A percentile compares a stretch with the other conserved stretches of the same genome.
These are phyloP conservation scores for Patella ulyssiponensis DNA, from an alignment of 2,888 invertebrate genomes.

Conservation along the genomic window DNA sequence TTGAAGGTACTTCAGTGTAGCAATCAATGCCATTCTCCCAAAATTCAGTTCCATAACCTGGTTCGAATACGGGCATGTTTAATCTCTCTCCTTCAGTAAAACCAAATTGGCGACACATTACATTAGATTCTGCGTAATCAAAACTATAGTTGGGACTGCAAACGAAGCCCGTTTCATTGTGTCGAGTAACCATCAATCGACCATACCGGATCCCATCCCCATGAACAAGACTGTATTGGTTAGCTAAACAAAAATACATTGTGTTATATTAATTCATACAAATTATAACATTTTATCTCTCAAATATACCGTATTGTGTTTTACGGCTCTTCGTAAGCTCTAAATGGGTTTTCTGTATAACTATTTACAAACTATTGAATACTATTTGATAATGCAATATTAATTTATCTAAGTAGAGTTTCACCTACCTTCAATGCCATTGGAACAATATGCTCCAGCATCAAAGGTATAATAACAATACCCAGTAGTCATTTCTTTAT, in stretches of 20 bases:
- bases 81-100: not conserved
- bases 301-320: too few species aligned
- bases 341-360: too few species aligned
- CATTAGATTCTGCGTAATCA: not conserved
- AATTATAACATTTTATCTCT: not conserved
- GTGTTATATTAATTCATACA: not conserved
- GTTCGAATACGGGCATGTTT: not conserved
- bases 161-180: not conserved
- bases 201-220: not conserved
- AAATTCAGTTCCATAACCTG: not conserved
- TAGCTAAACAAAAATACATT: not conserved
- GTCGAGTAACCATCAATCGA: not conserved
- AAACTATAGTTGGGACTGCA: not conserved
- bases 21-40: not conserved
- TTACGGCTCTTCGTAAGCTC: too few species aligned
- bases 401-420: not conserved
- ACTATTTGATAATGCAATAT: too few species aligned
- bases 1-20: not conserved
- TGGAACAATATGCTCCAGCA: not conserved
- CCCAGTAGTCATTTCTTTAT: not conserved
- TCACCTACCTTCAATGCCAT: not conserved
- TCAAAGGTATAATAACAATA: conserved; percentile 1
- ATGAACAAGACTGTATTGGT: conserved; percentile 2
- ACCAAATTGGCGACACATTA: not conserved
- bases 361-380: too few species aligned